Conservation (phyloP, 2,797 vertebrate genomes). For the Syngnathus rostellatus region DNA sequence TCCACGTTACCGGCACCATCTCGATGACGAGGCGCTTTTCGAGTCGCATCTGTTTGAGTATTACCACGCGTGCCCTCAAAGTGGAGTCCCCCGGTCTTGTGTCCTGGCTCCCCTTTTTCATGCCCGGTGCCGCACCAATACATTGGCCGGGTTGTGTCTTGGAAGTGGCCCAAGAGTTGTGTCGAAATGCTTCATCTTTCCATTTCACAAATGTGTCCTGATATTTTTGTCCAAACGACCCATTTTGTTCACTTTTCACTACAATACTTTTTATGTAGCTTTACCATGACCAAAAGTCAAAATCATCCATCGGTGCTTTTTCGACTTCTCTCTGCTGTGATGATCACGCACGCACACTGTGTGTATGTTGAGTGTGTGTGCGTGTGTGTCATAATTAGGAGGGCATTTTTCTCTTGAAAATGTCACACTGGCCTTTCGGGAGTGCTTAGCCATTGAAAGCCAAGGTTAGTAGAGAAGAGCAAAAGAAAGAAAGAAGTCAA, state of each 20-base stretch:
- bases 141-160: not conserved
- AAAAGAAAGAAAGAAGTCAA: not conserved
- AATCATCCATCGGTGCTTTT: not conserved
- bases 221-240: not conserved
- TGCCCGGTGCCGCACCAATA: not conserved
- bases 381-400: constrained; percentile 57
- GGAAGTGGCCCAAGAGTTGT: no score
- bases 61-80: not conserved
- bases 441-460: constrained; percentile 53
- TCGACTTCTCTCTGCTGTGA: not conserved
- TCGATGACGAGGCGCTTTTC: no score
- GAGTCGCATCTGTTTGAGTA: no score
- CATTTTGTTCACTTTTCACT: not conserved
- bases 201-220: not conserved
- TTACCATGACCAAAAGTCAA: not conserved
- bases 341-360: not conserved
- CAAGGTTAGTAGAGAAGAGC: constrained; percentile 29
- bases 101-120: not conserved
- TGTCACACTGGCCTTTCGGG: constrained; percentile 69
- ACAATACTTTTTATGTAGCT: not conserved
- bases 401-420: constrained; percentile 62
- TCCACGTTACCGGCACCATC: not conserved
- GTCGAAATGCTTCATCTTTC: no score
- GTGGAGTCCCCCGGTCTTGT: not conserved
- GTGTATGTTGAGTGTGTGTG: constrained; percentile 25